Evolutionary conservation across 2,888 invertebrate genomes (phyloP), one percentile per base, ranked within the genome.

Genomic region (Lasius platythorax): DNA sequence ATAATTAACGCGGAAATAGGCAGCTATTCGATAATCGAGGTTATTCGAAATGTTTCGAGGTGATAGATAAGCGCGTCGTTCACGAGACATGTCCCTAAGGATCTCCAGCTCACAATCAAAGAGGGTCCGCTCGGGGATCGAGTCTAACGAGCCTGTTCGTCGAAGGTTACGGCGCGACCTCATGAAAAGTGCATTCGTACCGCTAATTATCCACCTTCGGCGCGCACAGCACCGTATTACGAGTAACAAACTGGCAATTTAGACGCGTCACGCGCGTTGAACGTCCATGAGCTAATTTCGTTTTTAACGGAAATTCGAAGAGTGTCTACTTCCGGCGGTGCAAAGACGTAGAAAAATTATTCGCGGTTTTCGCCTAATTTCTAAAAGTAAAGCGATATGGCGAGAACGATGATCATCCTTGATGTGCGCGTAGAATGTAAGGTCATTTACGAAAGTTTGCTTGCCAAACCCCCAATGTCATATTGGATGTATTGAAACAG

Each of bases 241-340:
- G 82, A 89, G 91, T 92, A 92, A 92, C 92, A 91, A 89, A 86
- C 87, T 72, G 53, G 91, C 88, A 89, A 93, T 92, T 92, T 91
- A 84, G 86, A 85, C 88, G 92, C 91, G 92, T 92, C 92, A 93
- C 89, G 87, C 92, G 87, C 87, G 66, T 86, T 81, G 85, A 58
- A 37, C 83, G 93, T 92, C 94, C 94, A 87, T 94, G 94, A 93
- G 91, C 94, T 92, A 92, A 91, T 92, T 93, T 90, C 87, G 88
- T 89, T 82, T 86, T 83, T 86, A 87, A 88, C 89, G 91, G 90
- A 91, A 88, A 82, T 81, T 23, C 66, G 84, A 87, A 88, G 78
- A 89, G 81, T 86, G 87, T 70, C 76, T 81, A 83, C 85, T 91
- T 91, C 91, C 91, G 91, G 78, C 33, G 75, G 30, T 23, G 73